These are phyloP conservation scores for Apodemia zela DNA, from an alignment of 2,888 invertebrate species.

Conservation along the genomic window DNA sequence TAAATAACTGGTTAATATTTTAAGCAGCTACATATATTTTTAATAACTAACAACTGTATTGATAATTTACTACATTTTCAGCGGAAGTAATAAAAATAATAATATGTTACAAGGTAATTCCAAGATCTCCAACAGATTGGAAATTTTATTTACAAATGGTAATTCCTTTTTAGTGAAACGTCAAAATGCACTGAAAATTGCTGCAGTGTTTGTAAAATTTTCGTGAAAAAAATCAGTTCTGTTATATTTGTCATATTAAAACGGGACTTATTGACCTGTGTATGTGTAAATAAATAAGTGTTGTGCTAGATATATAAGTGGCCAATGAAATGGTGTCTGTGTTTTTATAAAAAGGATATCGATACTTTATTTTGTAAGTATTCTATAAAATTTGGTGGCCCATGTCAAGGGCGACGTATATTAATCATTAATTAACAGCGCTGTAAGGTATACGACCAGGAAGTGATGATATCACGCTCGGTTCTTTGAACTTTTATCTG, in stretches of 20 bases:
- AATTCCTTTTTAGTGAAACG: slow-evolving; percentile 40
- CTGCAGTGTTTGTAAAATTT: slow-evolving; percentile 44
- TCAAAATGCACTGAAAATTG: slow-evolving; percentile 54
- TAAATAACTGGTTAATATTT: too few relatives aligned
- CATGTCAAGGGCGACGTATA: slow-evolving; percentile 40
- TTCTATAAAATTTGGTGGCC: slow-evolving; percentile 32
- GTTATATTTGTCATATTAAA: slow-evolving; percentile 38
- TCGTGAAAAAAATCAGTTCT: slow-evolving; percentile 48
- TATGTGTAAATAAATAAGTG: slow-evolving; percentile 39
- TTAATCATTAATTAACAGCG: slow-evolving; percentile 41
- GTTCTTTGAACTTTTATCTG: slow-evolving; percentile 50
- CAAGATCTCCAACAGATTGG: not conserved
- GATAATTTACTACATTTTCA: too few relatives aligned
- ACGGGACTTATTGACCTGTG: slow-evolving; percentile 35
- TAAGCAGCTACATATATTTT: too few relatives aligned
- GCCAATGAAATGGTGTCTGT: slow-evolving; percentile 28
- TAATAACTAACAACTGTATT: too few relatives aligned
- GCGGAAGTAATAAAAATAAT: too few relatives aligned
- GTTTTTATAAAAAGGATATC: slow-evolving; percentile 6
- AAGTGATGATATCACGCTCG: slow-evolving; percentile 63
- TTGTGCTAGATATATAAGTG: slow-evolving; percentile 33
- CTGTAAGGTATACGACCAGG: slow-evolving; percentile 52
- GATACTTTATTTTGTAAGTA: slow-evolving; percentile 31
- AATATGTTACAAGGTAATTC: too few relatives aligned
- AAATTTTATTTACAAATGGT: slow-evolving; percentile 20